Evolutionary conservation across 2,113 vertebrate species (phyloP).

Genomic region (Oryzias javanicus): DNA sequence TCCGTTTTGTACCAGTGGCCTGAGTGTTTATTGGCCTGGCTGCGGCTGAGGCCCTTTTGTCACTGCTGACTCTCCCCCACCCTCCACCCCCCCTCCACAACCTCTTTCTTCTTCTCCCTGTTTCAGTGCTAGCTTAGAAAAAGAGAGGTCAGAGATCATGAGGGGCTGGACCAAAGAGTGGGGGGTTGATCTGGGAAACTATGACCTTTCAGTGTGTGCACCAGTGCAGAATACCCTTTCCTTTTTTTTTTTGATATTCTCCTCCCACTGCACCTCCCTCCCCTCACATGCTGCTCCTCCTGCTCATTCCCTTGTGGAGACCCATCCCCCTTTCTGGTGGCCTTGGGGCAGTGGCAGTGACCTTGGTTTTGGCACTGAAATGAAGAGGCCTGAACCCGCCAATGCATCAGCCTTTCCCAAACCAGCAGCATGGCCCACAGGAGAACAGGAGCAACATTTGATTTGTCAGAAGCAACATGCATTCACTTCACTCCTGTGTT

Average conservation of each 20-base stretch:
- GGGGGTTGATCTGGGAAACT: conserved; percentile 73
- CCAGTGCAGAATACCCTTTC: conserved; percentile 83
- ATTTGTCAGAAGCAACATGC: conserved; percentile 40
- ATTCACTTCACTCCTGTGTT: conserved; percentile 40
- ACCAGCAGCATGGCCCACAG: conserved; percentile 36
- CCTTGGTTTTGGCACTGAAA: conserved; percentile 76
- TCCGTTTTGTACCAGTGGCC: conserved; percentile 65
- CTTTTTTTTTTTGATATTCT: conserved; percentile 58
- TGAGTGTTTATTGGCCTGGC: conserved; percentile 47
- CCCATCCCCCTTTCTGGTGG: conserved; percentile 76
- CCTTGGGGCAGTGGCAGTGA: conserved; percentile 78
- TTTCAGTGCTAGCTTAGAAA: conserved; percentile 75
- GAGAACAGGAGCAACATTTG: conserved; percentile 41
- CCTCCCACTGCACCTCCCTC: conserved; percentile 58
- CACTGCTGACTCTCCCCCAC: conserved; percentile 61
- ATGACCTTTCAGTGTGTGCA: conserved; percentile 87
- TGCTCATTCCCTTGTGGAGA: conserved; percentile 50
- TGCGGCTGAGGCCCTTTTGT: conserved; percentile 72
- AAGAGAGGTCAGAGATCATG: conserved; percentile 82
- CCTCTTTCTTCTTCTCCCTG: conserved; percentile 41
- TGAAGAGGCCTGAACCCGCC: conserved; percentile 57
- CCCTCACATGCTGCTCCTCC: conserved; percentile 51
- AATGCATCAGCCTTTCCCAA: conserved; percentile 43
- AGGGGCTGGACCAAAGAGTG: conserved; percentile 55
- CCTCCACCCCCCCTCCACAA: conserved; percentile 24